Evolutionary conservation across 2,797 vertebrate species (phyloP).

Genomic region (Eulemur coronatus): DNA sequence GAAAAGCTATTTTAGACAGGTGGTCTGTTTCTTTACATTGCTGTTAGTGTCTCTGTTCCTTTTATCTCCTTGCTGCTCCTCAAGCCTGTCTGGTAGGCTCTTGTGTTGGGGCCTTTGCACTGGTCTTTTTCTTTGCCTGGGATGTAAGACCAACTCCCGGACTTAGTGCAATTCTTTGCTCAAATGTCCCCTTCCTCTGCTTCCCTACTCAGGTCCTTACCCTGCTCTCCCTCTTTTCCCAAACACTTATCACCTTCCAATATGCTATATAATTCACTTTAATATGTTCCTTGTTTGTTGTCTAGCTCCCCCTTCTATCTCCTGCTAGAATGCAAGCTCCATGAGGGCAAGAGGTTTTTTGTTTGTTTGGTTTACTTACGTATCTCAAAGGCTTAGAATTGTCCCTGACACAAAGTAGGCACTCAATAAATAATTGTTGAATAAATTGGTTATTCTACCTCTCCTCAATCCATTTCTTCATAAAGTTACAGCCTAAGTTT

Average conservation of each 20-base stretch:
- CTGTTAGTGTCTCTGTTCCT: not conserved
- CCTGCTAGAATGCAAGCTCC: not conserved
- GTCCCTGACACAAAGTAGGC: not conserved
- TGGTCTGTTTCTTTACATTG: not conserved
- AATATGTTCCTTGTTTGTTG: not conserved
- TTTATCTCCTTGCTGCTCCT: not conserved
- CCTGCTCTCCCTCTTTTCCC: not conserved
- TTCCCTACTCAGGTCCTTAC: not conserved
- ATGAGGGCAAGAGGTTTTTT: not conserved
- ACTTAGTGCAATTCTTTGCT: not conserved
- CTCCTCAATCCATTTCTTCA: not conserved
- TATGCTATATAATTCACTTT: not conserved
- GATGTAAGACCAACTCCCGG: not conserved
- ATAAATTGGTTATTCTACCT: not conserved
- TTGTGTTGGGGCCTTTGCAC: not conserved
- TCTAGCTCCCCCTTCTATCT: not conserved
- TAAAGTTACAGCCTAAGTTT: not conserved
- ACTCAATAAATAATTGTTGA: not conserved
- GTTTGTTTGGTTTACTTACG: not conserved
- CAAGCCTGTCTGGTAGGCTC: not conserved
- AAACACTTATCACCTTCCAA: not conserved
- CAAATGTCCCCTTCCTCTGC: rapidly evolving
- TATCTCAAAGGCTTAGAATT: not conserved
- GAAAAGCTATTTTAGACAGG: not conserved
- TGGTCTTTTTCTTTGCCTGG: not conserved